Conservation (phyloP, 2,797 vertebrate species). For the Eulemur coronatus region DNA sequence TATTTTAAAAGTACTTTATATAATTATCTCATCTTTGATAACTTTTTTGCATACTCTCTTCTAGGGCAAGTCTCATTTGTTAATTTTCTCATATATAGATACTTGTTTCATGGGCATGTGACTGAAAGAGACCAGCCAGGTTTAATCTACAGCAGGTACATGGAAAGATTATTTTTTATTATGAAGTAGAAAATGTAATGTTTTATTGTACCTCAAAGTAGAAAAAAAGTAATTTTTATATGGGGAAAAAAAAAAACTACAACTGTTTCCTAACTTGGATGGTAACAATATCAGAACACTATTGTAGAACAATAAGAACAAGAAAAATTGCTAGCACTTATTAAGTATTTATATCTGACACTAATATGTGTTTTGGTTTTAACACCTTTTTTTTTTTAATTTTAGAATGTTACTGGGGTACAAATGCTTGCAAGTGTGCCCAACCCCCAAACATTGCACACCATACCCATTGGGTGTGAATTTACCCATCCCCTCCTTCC, state of each 20-base stretch:
- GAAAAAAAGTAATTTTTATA: background rate
- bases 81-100: background rate
- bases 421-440: too few species aligned
- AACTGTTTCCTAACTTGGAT: background rate
- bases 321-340: background rate
- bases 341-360: background rate
- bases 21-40: background rate
- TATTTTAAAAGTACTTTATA: background rate
- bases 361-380: background rate
- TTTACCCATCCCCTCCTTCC: too few species aligned
- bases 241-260: background rate
- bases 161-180: background rate
- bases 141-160: background rate
- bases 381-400: background rate
- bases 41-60: background rate
- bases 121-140: background rate
- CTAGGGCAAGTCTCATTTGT: background rate
- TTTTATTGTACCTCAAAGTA: background rate
- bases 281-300: background rate
- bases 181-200: background rate
- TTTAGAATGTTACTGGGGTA: too few species aligned
- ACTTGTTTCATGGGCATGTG: background rate
- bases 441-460: too few species aligned
- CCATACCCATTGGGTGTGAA: too few species aligned
- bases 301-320: background rate